These are phyloP conservation scores for Pedetes capensis DNA, from an alignment of 2,113 vertebrate species.

Conservation along the genomic window DNA sequence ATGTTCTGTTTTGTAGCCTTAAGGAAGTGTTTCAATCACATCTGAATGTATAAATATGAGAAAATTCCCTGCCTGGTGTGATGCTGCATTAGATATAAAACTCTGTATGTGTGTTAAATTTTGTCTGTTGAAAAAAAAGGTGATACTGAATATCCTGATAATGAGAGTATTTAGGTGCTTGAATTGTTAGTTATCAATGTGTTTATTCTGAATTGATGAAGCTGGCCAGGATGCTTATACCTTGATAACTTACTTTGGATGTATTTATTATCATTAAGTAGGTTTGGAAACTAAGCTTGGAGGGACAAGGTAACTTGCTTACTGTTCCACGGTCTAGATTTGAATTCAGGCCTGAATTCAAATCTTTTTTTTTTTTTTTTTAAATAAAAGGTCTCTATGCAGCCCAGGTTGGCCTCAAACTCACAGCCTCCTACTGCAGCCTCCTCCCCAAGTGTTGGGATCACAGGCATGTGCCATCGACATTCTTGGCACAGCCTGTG, in stretches of 20 bases:
- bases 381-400: no score
- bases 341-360: neutral
- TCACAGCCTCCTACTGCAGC: no score
- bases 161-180: neutral
- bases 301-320: neutral
- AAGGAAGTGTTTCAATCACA: constrained; percentile 80
- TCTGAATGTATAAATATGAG: constrained; percentile 80
- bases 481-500: no score
- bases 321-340: neutral
- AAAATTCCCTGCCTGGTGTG: constrained; percentile 82
- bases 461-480: no score
- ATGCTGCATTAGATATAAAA: constrained; percentile 81
- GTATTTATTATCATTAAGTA: neutral
- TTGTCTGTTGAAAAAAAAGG: constrained; percentile 70
- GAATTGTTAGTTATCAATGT: neutral
- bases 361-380: no score
- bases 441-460: no score
- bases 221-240: neutral
- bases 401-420: no score
- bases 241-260: neutral
- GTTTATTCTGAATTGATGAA: neutral
- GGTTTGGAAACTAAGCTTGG: neutral
- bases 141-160: neutral
- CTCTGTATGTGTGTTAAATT: constrained; percentile 79
- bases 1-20: constrained; percentile 82